phyloP scores from a whole-genome alignment of 1,140 invertebrate species.

The Hyposmocoma kahamanoa region DNA sequence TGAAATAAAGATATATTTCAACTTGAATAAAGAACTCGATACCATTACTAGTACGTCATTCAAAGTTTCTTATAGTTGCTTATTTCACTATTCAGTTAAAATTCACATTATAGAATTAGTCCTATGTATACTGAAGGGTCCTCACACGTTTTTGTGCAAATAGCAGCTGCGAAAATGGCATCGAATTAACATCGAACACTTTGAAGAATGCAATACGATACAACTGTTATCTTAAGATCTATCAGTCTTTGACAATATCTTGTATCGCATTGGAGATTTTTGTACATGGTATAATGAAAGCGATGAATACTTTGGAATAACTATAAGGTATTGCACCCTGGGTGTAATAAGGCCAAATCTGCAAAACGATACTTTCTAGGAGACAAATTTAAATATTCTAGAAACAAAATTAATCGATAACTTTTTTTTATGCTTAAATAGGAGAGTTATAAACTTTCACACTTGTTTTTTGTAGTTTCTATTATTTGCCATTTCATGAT shows the following conservation, averaged over 20 bases:
- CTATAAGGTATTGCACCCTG: neutral
- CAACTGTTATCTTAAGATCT: conserved; percentile 1
- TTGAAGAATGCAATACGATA: neutral
- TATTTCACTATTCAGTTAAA: too few species aligned
- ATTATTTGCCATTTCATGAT: too few species aligned
- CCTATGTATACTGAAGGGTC: neutral
- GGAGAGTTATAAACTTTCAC: too few species aligned
- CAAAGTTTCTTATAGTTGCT: too few species aligned
- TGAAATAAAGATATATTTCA: too few species aligned
- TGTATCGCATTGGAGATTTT: neutral
- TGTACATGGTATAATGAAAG: neutral
- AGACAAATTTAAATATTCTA: neutral
- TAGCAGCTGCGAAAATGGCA: neutral
- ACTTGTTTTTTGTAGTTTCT: too few species aligned
- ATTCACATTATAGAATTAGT: too few species aligned
- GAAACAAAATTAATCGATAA: neutral
- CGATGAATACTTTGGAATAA: neutral
- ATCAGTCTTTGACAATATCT: neutral
- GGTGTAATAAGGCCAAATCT: neutral
- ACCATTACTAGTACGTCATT: too few species aligned
- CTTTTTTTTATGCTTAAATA: neutral
- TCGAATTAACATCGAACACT: neutral
- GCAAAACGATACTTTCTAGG: neutral
- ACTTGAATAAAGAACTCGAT: too few species aligned
- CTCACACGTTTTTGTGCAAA: neutral